phyloP scores from a whole-genome alignment of 2,113 vertebrate species.

The Trematomus loennbergii region DNA sequence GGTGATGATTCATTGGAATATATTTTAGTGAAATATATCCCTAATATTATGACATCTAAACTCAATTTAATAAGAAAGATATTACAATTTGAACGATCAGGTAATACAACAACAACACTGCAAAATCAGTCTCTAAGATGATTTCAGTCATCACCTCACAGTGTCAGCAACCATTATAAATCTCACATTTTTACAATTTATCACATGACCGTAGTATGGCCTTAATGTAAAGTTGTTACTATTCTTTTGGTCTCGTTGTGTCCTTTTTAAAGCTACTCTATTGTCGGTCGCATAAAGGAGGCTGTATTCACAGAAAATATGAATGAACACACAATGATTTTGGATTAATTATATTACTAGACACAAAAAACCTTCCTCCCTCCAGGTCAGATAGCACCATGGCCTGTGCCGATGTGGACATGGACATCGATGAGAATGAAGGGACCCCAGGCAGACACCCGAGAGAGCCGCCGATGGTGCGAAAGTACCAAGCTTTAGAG shows the following conservation, averaged over 20 bases:
- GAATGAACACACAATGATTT: not conserved
- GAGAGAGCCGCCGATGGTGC: not conserved
- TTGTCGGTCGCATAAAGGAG: not conserved
- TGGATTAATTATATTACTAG: not conserved
- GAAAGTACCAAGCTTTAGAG: constrained; percentile 63
- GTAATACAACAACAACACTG: not conserved
- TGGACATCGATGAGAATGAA: constrained; percentile 59
- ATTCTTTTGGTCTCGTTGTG: not conserved
- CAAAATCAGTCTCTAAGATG: not conserved
- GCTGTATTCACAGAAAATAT: too few species aligned
- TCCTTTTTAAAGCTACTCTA: not conserved
- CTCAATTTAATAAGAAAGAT: not conserved
- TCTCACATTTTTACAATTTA: not conserved
- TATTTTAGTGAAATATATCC: not conserved
- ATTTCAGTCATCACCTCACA: not conserved
- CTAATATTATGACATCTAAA: not conserved
- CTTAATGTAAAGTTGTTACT: not conserved
- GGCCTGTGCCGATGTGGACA: constrained; percentile 69
- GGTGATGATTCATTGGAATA: not conserved
- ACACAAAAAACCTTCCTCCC: not conserved
- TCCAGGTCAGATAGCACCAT: constrained; percentile 58
- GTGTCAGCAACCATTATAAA: not conserved
- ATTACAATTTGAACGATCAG: not conserved
- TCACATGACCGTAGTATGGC: not conserved
- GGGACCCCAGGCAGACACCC: not conserved